Evolutionary conservation across 2,113 vertebrate species (phyloP).

Genomic region (Porphyrio hochstetteri): DNA sequence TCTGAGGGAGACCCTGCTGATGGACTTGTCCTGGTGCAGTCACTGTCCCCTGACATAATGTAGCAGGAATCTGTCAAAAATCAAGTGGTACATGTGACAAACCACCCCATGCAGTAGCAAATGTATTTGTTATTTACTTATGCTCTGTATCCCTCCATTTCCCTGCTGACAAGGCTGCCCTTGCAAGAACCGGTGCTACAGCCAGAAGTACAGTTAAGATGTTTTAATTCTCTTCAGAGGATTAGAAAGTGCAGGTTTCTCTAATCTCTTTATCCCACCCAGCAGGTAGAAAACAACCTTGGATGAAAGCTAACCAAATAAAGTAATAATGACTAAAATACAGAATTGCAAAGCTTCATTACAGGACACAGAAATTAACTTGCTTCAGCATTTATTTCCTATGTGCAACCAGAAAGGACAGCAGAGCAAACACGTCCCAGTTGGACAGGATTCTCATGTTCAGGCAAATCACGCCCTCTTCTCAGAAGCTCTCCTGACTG

Average conservation of each 20-base stretch:
- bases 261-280: not conserved
- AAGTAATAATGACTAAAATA: not conserved
- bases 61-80: constrained; percentile 51
- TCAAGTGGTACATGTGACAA: not conserved
- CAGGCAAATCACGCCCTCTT: not conserved
- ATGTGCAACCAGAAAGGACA: not conserved
- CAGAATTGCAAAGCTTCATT: not conserved
- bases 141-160: not conserved
- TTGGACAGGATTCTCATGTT: not conserved
- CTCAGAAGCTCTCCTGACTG: not conserved
- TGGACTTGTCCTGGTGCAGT: constrained; percentile 80
- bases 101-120: not conserved
- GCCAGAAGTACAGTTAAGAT: not conserved
- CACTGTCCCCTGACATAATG: constrained; percentile 91
- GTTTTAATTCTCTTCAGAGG: not conserved
- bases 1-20: constrained; percentile 73
- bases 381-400: not conserved
- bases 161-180: not conserved
- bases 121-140: not conserved
- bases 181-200: not conserved
- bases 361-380: not conserved
- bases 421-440: not conserved
- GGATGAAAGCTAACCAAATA: not conserved
- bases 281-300: not conserved
- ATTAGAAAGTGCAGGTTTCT: not conserved